Conservation (phyloP, 1,140 invertebrate genomes). For the Pachyrhynchus sulphureomaculatus region DNA sequence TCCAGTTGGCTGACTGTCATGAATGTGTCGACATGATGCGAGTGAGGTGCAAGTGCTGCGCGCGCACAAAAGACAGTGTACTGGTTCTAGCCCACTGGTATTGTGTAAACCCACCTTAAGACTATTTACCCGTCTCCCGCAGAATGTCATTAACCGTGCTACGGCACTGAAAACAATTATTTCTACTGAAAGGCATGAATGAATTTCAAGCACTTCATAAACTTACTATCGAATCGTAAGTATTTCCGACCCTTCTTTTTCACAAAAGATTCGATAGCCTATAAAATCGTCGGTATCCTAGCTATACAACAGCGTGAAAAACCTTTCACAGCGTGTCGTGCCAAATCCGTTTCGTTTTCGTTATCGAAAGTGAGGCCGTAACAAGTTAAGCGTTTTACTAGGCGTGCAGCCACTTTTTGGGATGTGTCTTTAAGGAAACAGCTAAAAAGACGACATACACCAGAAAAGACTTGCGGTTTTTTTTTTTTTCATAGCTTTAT, state of each 20-base stretch:
- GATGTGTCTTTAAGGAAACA: neutral
- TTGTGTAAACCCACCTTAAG: no score
- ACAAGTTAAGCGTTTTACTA: neutral
- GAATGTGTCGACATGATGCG: no score
- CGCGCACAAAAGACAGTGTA: no score
- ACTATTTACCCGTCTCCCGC: no score
- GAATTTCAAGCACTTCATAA: no score
- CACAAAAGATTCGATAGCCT: slow-evolving; percentile 12
- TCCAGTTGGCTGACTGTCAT: no score
- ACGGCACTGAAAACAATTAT: no score
- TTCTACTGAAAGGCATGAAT: no score
- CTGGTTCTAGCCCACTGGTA: no score
- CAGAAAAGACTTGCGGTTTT: neutral
- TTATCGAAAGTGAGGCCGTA: slow-evolving; percentile 12
- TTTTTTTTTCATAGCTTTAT: no score
- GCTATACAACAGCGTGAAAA: slow-evolving; percentile 8
- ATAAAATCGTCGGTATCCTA: slow-evolving; percentile 15
- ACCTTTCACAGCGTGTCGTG: slow-evolving; percentile 7
- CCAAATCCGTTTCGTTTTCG: slow-evolving; percentile 11
- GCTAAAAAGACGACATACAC: neutral
- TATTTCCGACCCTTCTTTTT: neutral
- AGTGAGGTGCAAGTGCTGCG: no score
- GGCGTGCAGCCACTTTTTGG: slow-evolving; percentile 13
- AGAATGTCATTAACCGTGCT: no score
- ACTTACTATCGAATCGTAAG: neutral